Evolutionary conservation across 2,797 vertebrate genomes (phyloP).

Genomic region (Darevskia mixta): DNA sequence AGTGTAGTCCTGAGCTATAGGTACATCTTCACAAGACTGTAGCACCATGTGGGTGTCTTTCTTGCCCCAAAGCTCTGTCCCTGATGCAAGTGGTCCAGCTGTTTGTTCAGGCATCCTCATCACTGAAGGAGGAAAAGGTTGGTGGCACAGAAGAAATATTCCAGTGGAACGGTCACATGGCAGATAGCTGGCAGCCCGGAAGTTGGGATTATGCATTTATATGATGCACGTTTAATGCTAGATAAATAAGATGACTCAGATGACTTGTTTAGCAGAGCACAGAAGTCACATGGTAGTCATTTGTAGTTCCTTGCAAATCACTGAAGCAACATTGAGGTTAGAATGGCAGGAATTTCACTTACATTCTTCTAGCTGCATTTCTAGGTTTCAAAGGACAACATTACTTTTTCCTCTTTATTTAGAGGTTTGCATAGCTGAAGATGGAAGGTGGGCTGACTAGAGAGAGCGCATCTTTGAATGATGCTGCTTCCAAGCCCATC

Average conservation of each 20-base stretch:
- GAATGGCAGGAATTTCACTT: neutral
- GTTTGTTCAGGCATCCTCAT: neutral
- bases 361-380: neutral
- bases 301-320: neutral
- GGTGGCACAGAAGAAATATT: conserved; percentile 9
- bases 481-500: neutral
- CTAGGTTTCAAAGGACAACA: neutral
- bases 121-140: neutral
- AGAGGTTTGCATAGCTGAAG: neutral
- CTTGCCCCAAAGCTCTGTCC: neutral
- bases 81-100: neutral
- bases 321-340: neutral
- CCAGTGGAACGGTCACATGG: neutral
- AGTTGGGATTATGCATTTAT: neutral
- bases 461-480: neutral
- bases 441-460: neutral
- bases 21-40: neutral
- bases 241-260: conserved; percentile 9
- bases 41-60: neutral
- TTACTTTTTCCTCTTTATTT: neutral
- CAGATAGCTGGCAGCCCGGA: neutral
- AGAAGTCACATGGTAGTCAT: neutral
- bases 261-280: neutral
- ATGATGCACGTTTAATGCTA: neutral
- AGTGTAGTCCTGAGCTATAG: neutral